A percentile compares a stretch with the other conserved stretches of the same genome.
These are phyloP conservation scores for Chascanopsetta lugubris DNA, from an alignment of 2,113 vertebrate species.

Conservation along the genomic window DNA sequence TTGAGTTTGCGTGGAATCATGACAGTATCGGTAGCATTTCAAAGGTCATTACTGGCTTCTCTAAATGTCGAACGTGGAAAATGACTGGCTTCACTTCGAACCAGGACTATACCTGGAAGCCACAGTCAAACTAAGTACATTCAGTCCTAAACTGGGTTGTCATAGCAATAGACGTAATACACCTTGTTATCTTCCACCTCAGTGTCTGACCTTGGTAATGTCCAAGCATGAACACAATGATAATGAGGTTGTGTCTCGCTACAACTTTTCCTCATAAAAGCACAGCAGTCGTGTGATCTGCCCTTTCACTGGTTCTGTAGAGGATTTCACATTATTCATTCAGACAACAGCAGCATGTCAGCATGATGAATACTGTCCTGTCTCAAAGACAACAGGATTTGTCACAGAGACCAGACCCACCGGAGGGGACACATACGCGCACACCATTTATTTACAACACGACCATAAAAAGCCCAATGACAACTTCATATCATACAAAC, in stretches of 20 bases:
- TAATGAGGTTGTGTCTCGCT: slow-evolving; percentile 3
- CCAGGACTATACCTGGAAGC: no score
- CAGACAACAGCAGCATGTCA: slow-evolving; percentile 30
- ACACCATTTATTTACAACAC: slow-evolving; percentile 5
- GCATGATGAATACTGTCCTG: slow-evolving; percentile 41
- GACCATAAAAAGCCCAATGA: slow-evolving; percentile 21
- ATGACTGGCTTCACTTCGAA: no score
- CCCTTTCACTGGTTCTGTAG: slow-evolving; percentile 21
- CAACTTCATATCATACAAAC: not conserved
- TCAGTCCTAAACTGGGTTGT: no score
- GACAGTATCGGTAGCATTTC: no score
- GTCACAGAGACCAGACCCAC: slow-evolving; percentile 14
- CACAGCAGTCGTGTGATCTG: no score
- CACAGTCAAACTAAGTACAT: no score
- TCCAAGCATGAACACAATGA: slow-evolving; percentile 1
- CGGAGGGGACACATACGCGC: not conserved
- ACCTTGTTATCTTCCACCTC: no score
- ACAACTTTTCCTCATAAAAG: slow-evolving; percentile 17
- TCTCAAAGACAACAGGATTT: slow-evolving; percentile 7
- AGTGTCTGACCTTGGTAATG: no score
- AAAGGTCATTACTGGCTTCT: no score
- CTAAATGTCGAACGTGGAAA: no score
- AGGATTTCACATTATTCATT: slow-evolving; percentile 15
- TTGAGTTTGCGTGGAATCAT: no score
- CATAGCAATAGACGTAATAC: no score